These are phyloP conservation scores for Schizotus pectinicornis DNA, from an alignment of 2,888 invertebrate species.

Conservation along the genomic window DNA sequence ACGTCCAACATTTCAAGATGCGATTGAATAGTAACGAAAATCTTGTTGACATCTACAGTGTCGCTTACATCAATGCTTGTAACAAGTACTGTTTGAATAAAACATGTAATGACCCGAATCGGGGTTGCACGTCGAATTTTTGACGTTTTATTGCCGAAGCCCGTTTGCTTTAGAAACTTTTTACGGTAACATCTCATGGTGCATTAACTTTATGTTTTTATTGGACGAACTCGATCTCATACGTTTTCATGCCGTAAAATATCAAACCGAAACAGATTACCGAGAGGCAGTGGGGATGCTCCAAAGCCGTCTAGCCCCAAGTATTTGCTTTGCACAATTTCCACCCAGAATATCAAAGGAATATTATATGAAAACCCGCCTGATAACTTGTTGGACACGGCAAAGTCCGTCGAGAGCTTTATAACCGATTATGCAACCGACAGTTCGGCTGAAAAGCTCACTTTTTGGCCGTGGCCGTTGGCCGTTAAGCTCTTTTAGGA, in stretches of 20 bases:
- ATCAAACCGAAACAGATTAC: conserved; percentile 13
- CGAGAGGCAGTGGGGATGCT: not conserved
- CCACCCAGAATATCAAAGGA: conserved; percentile 25
- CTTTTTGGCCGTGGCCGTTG: too few relatives aligned
- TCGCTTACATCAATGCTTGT: too few relatives aligned
- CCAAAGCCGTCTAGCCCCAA: conserved; percentile 10
- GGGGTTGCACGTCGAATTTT: not conserved
- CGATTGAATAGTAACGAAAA: too few relatives aligned
- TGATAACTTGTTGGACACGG: conserved; percentile 20
- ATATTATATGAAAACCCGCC: not conserved
- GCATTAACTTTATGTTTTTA: conserved; percentile 18
- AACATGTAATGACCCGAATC: too few relatives aligned
- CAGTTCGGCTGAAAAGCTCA: too few relatives aligned
- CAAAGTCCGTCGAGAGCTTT: not conserved
- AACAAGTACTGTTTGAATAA: too few relatives aligned
- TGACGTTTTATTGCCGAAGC: conserved; percentile 10
- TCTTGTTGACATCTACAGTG: too few relatives aligned
- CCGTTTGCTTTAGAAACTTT: conserved; percentile 11
- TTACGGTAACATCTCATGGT: conserved; percentile 7
- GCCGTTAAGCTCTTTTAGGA: too few relatives aligned
- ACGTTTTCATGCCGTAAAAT: conserved; percentile 17
- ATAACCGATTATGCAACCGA: conserved; percentile 2
- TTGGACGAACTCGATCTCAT: conserved; percentile 9
- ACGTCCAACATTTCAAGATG: too few relatives aligned
- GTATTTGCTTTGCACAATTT: conserved; percentile 25